Percentiles rank a stretch among this genome's conserved stretches.
These are phyloP conservation scores for Hippocampus kuda DNA, from an alignment of 2,797 vertebrate genomes.

Conservation along the genomic window DNA sequence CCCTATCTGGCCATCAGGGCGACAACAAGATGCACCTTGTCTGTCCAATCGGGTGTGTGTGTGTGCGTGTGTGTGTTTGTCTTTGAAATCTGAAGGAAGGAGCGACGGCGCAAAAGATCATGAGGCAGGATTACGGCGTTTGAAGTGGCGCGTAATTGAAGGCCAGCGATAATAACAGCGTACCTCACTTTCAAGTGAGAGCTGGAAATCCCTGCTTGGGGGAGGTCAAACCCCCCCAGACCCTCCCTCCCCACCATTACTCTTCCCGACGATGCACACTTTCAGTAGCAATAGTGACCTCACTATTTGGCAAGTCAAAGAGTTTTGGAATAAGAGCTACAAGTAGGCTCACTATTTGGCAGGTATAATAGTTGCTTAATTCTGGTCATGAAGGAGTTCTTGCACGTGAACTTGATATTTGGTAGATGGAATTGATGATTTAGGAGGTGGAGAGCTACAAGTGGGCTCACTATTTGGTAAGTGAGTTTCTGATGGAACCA, in stretches of 20 bases:
- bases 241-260: not conserved
- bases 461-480: not conserved
- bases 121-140: conserved; percentile 27
- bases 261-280: not conserved
- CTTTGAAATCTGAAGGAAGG: conserved; percentile 30
- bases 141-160: conserved; percentile 40
- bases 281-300: not conserved
- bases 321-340: no score
- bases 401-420: not conserved
- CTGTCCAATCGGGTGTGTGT: conserved; percentile 26
- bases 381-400: not conserved
- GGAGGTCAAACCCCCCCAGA: not conserved
- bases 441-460: no score
- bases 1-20: not conserved
- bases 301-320: not conserved
- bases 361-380: not conserved
- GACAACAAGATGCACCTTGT: conserved; percentile 29
- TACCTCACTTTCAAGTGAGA: conserved; percentile 21
- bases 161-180: conserved; percentile 39
- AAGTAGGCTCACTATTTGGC: conserved; percentile 1
- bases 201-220: conserved; percentile 1
- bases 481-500: no score
- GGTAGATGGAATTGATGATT: not conserved
- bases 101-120: conserved; percentile 16
- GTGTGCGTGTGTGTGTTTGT: conserved; percentile 7